These are phyloP conservation scores for Vidua chalybeata DNA, from an alignment of 2,113 vertebrate species.

Conservation along the genomic window DNA sequence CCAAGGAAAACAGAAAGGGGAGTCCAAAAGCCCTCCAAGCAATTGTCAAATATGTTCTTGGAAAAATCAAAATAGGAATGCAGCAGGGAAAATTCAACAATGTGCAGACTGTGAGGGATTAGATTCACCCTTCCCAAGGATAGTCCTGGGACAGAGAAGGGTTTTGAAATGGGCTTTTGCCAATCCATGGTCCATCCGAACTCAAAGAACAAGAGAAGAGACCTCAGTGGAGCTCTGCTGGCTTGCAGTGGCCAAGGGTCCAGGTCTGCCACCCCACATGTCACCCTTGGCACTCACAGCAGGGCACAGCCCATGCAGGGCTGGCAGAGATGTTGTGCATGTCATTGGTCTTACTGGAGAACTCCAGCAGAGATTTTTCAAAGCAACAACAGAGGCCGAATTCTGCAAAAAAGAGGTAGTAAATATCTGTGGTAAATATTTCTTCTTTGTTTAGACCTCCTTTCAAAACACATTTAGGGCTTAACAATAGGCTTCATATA, in stretches of 20 bases:
- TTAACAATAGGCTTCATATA: constrained; percentile 34
- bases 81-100: neutral
- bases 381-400: neutral
- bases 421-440: constrained; percentile 6
- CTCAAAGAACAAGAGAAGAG: neutral
- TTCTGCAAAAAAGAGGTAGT: neutral
- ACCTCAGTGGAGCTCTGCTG: neutral
- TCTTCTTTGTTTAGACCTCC: constrained; percentile 4
- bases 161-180: neutral
- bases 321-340: neutral
- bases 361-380: neutral
- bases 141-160: neutral
- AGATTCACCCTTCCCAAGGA: neutral
- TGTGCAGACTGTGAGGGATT: neutral
- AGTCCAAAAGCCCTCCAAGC: neutral
- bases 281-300: neutral
- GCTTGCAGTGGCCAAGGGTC: neutral
- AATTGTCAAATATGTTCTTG: neutral
- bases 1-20: neutral
- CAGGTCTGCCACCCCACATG: neutral
- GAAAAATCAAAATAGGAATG: neutral
- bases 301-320: neutral
- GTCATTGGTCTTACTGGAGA: neutral
- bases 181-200: neutral
- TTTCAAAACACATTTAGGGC: neutral